A percentile compares a stretch with the other conserved stretches of the same genome.
These are phyloP conservation scores for Pogona vitticeps DNA, from an alignment of 2,113 vertebrate species.

Conservation along the genomic window DNA sequence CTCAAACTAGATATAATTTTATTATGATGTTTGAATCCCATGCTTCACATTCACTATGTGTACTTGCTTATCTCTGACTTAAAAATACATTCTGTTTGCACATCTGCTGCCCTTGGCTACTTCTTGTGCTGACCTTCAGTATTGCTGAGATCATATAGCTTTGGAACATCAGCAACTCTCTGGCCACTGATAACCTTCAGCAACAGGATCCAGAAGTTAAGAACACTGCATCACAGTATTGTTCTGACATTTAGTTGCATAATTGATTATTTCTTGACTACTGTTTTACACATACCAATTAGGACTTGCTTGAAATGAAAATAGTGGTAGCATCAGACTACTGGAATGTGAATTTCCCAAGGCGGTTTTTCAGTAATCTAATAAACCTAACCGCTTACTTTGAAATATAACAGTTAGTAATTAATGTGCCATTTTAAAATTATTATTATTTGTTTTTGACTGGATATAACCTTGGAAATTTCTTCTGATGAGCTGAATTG, in stretches of 20 bases:
- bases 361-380: background rate
- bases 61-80: background rate
- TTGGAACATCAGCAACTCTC: background rate
- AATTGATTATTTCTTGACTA: background rate
- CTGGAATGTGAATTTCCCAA: background rate
- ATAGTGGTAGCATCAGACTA: background rate
- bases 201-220: background rate
- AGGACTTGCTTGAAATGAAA: background rate
- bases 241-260: background rate
- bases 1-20: background rate
- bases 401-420: too few species aligned
- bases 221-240: background rate
- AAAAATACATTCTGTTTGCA: background rate
- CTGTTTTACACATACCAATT: slow-evolving; percentile 1
- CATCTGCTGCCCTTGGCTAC: fast-evolving
- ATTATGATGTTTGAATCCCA: background rate
- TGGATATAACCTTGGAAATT: too few species aligned
- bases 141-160: background rate
- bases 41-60: background rate
- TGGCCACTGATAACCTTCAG: background rate
- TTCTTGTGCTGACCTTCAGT: background rate
- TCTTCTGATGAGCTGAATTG: too few species aligned
- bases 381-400: background rate
- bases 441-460: too few species aligned
- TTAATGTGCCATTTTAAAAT: too few species aligned